These are phyloP conservation scores for Calosoma granatense DNA, from an alignment of 1,140 invertebrate genomes.

Conservation along the genomic window DNA sequence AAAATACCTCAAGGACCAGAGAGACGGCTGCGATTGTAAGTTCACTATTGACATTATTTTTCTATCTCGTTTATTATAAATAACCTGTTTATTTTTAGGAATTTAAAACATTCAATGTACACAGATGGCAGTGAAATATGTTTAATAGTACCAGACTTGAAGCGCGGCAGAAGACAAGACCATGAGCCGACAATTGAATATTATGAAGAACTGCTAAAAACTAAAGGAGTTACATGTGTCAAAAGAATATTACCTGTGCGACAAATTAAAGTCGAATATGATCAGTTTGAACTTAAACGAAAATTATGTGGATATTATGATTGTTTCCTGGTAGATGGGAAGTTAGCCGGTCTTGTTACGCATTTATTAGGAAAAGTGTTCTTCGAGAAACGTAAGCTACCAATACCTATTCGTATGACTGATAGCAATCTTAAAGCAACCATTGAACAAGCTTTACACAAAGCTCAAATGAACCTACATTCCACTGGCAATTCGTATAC, in stretches of 20 bases:
- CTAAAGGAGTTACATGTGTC: constrained; percentile 39
- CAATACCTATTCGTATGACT: constrained; percentile 44
- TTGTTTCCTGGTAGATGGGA: constrained; percentile 50
- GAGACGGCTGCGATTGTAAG: constrained; percentile 38
- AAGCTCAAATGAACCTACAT: constrained; percentile 44
- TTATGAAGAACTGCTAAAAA: constrained; percentile 42
- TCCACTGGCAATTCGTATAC: constrained; percentile 43
- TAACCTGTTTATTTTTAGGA: constrained; percentile 24
- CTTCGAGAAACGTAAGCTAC: constrained; percentile 46
- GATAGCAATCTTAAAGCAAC: constrained; percentile 44
- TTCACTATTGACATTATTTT: constrained; percentile 17
- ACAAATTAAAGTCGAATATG: constrained; percentile 51
- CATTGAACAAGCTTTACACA: constrained; percentile 45
- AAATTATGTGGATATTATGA: constrained; percentile 51
- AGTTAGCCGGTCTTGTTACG: constrained; percentile 47
- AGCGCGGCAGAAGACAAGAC: constrained; percentile 40
- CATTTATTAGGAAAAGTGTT: constrained; percentile 51
- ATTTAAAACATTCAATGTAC: constrained; percentile 41
- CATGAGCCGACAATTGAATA: constrained; percentile 47
- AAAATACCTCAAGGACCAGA: constrained; percentile 36
- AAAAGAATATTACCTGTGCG: constrained; percentile 47
- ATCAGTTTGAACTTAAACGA: constrained; percentile 51
- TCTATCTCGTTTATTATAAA: background rate
- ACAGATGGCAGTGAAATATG: constrained; percentile 41
- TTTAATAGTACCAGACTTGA: constrained; percentile 40